A percentile compares a stretch with the other conserved stretches of the same genome.
Evolutionary conservation across 2,113 vertebrate genomes (phyloP).

Genomic region (Melanerpes aurifrons): DNA sequence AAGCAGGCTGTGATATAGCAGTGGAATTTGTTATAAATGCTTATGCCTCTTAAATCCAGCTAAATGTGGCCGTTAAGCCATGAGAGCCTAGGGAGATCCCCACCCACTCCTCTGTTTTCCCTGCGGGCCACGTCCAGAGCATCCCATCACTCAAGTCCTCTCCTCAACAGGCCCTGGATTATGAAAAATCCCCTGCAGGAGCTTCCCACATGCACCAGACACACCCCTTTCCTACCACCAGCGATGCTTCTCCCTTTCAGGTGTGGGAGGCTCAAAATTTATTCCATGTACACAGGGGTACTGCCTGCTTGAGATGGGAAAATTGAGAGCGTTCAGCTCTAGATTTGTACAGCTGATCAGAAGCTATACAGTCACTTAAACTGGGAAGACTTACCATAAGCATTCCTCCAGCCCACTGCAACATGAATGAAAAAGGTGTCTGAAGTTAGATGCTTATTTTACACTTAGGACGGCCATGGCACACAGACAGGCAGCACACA

Average conservation of each 20-base stretch:
- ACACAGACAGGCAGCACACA: background rate
- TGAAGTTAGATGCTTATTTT: background rate
- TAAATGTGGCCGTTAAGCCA: background rate
- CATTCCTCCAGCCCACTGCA: background rate
- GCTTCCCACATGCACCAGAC: conserved; percentile 52
- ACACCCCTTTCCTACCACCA: conserved; percentile 55
- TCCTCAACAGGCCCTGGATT: conserved; percentile 44
- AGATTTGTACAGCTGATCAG: background rate
- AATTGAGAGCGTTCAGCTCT: background rate
- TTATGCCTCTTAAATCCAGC: background rate
- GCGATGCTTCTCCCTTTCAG: background rate
- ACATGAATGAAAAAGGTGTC: background rate
- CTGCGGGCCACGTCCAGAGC: conserved; percentile 42
- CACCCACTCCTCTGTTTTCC: conserved; percentile 16
- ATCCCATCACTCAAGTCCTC: conserved; percentile 35
- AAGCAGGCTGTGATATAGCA: background rate
- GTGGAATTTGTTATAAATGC: background rate
- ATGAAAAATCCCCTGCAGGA: conserved; percentile 61
- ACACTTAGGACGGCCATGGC: background rate
- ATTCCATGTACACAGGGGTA: background rate
- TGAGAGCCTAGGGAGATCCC: background rate
- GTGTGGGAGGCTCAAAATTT: conserved; percentile 26
- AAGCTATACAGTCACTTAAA: background rate
- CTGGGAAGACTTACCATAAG: background rate
- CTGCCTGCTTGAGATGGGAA: background rate